Base-by-base conservation (phyloP, 2,113 vertebrate genomes). In the Glaucidium brasilianum region DNA sequence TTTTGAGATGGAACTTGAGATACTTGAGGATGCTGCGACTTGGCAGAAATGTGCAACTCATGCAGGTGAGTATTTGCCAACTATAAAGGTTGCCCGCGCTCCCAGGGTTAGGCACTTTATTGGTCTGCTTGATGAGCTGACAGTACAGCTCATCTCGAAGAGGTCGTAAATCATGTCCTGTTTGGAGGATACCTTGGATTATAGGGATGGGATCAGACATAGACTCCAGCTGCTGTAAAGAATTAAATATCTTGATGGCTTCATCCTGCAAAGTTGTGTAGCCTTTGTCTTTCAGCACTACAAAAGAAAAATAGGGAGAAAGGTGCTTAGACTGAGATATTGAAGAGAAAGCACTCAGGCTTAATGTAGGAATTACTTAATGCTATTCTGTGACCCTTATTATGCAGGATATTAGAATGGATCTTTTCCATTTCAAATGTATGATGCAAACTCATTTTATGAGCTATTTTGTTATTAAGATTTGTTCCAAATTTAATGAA, bases 61-160 rank as follows among this genome's bases (percentile, higher is more conserved):
- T 98, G 98, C 99, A 99, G 9, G 98, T 97, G 62, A 99, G 98
- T 92, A 99, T 98, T 97, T 98, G 99, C 99, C 99, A 99, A 77
- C 98, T 98, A 56, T 98, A 99, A 17, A 99, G 98, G 98, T 99
- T 98, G 19, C 98, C 99, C 4, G 83, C 73, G 0, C 98, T 98
- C 35, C 98, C 98, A 1, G 99, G 98, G 23, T 98, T 98, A 6
- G 99, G 98, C 47, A 98, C 98, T 52, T 98, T 98, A 17, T 97
- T 98, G 37, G 99, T 99, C 98, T 99, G 99, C 62, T 99, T 99
- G 97, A 99, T 97, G 67, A 99, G 99, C 97, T 99, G 99, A 84
- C 99, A 99, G 97, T 99, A 99, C 35, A 99, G 98, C 96, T 99
- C 99, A 58, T 99, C 99, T 37, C 99, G 98, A 74, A 99, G 98